Percentiles rank a stretch among this genome's conserved stretches.
phyloP scores from a whole-genome alignment of 1,140 invertebrate genomes.

The Drosophila busckii region DNA sequence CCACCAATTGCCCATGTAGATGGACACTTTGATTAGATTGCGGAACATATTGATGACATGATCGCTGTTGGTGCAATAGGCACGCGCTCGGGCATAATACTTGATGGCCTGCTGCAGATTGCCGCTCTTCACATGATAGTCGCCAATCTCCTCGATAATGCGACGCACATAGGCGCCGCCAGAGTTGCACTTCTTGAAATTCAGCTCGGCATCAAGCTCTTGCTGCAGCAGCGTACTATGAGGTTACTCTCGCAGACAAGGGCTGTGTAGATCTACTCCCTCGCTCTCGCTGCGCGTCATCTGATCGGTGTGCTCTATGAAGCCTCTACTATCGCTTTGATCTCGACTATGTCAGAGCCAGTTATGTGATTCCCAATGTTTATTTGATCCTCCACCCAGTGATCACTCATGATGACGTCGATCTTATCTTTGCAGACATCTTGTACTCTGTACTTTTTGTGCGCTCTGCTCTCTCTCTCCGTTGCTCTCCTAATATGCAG shows the following conservation, averaged over 20 bases:
- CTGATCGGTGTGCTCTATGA: too few relatives aligned
- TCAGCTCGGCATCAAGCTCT: slow-evolving; percentile 53
- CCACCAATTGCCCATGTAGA: slow-evolving; percentile 64
- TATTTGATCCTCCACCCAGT: slow-evolving; percentile 37
- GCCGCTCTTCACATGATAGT: slow-evolving; percentile 52
- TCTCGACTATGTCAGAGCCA: too few relatives aligned
- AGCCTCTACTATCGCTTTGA: too few relatives aligned
- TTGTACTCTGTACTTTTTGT: too few relatives aligned
- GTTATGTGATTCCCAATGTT: too few relatives aligned
- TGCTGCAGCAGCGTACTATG: slow-evolving; percentile 51
- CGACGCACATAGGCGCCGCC: slow-evolving; percentile 43
- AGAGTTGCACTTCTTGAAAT: slow-evolving; percentile 53
- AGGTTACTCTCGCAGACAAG: slow-evolving; percentile 39
- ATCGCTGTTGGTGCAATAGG: slow-evolving; percentile 55
- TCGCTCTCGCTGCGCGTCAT: too few relatives aligned
- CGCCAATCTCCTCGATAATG: slow-evolving; percentile 55
- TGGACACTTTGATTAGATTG: slow-evolving; percentile 49
- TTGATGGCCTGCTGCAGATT: slow-evolving; percentile 52
- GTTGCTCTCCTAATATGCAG: too few relatives aligned
- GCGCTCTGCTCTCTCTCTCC: too few relatives aligned
- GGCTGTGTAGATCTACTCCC: neutral
- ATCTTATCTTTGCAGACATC: too few relatives aligned
- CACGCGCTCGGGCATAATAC: slow-evolving; percentile 46
- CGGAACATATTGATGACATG: slow-evolving; percentile 54
- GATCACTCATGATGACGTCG: too few relatives aligned